phyloP scores from a whole-genome alignment of 2,113 vertebrate species.

The Onychostruthus taczanowskii region DNA sequence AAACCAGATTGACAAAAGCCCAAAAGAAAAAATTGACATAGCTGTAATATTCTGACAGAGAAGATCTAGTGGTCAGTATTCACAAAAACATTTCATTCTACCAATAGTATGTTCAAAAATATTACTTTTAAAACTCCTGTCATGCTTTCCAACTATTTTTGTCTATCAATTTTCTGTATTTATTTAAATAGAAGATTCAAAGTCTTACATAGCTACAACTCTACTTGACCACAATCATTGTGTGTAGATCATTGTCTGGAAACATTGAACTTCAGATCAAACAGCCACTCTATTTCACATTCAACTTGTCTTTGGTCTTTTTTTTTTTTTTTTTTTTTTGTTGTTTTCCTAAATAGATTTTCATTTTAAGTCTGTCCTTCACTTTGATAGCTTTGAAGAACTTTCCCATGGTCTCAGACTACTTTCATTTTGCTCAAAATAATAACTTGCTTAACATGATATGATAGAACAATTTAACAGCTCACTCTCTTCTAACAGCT shows the following conservation, averaged over 20 bases:
- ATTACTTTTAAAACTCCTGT: neutral
- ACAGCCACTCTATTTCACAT: neutral
- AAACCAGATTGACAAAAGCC: neutral
- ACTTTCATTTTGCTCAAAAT: neutral
- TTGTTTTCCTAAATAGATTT: neutral
- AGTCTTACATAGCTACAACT: neutral
- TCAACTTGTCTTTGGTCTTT: neutral
- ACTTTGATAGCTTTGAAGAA: neutral
- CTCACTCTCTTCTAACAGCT: neutral
- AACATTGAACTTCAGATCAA: neutral
- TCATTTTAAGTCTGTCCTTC: neutral
- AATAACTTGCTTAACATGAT: neutral
- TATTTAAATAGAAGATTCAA: neutral
- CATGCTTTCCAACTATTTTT: neutral
- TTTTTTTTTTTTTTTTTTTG: no score
- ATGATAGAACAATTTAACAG: conserved; percentile 39
- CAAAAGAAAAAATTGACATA: neutral
- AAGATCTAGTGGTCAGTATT: neutral
- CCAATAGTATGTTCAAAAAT: neutral
- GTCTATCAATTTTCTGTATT: neutral
- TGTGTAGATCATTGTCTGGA: neutral
- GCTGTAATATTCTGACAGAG: neutral
- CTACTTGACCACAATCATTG: neutral
- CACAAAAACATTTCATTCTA: neutral
- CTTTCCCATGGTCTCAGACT: neutral